These are phyloP conservation scores for Xylota segnis DNA, from an alignment of 2,888 invertebrate species.

Conservation along the genomic window DNA sequence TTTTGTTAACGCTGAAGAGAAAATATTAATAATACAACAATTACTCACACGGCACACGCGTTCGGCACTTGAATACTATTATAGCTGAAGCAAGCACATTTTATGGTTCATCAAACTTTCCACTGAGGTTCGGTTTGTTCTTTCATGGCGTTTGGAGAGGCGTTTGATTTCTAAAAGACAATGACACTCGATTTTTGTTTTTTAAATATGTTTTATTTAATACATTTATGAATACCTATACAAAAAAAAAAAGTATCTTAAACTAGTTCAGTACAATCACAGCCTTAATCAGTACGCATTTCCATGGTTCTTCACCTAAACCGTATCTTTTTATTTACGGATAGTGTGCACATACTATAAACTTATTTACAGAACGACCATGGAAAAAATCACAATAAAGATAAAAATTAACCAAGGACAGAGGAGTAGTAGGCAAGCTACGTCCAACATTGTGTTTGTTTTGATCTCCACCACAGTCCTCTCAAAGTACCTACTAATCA, in stretches of 20 bases:
- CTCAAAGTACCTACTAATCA: slow-evolving; percentile 8
- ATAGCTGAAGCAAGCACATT: slow-evolving; percentile 21
- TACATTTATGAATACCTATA: slow-evolving; percentile 19
- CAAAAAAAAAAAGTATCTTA: slow-evolving; percentile 18
- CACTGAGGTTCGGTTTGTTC: slow-evolving; percentile 12
- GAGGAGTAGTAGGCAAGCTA: slow-evolving; percentile 88
- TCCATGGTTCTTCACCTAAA: slow-evolving; percentile 10
- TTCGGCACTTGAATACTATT: slow-evolving; percentile 21
- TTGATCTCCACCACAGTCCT: slow-evolving; percentile 13
- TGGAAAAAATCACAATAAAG: slow-evolving; percentile 88
- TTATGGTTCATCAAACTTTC: slow-evolving; percentile 58
- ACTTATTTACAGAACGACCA: slow-evolving; percentile 86
- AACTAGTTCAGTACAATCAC: slow-evolving; percentile 41
- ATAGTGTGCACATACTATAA: background rate
- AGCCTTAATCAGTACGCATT: slow-evolving; percentile 44
- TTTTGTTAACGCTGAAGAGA: background rate
- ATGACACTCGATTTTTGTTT: background rate
- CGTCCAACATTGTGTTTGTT: slow-evolving; percentile 81
- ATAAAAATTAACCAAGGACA: slow-evolving; percentile 89
- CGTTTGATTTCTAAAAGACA: background rate
- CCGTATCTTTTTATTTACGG: background rate
- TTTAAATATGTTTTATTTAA: slow-evolving; percentile 41
- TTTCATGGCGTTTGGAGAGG: background rate
- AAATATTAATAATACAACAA: slow-evolving; percentile 26
- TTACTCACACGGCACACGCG: slow-evolving; percentile 30